Conservation (phyloP, 2,113 vertebrate genomes). For the Phoxinus phoxinus region DNA sequence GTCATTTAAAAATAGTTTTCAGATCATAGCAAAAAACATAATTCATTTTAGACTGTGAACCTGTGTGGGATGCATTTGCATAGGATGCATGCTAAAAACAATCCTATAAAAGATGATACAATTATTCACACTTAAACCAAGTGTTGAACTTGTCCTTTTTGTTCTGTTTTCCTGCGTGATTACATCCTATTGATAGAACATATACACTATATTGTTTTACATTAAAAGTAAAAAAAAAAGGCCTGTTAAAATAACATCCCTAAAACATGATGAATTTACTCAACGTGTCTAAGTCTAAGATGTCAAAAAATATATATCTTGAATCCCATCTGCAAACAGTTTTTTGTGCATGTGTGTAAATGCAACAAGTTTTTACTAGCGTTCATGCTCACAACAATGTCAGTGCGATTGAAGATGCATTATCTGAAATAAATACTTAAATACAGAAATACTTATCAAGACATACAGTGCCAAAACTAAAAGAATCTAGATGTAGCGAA, state of each 20-base stretch:
- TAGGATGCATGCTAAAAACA: not conserved
- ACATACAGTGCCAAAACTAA: not conserved
- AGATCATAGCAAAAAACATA: slow-evolving; percentile 2
- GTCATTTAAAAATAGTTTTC: slow-evolving; percentile 3
- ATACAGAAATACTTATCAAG: not conserved
- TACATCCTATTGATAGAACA: not conserved
- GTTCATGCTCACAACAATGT: too few species aligned
- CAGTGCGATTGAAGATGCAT: too few species aligned
- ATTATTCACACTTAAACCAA: not conserved
- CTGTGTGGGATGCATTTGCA: not conserved
- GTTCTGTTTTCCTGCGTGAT: not conserved
- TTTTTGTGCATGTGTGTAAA: too few species aligned
- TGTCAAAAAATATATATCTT: too few species aligned
- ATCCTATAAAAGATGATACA: not conserved
- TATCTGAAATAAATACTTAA: too few species aligned
- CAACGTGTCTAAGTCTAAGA: too few species aligned
- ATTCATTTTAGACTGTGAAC: slow-evolving; percentile 23
- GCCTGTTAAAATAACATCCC: not conserved
- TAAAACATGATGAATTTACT: too few species aligned
- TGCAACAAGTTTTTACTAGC: too few species aligned
- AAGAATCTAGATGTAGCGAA: not conserved
- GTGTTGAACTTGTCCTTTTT: not conserved
- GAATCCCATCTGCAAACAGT: too few species aligned
- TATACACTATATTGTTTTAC: not conserved
- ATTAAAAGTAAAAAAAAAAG: not conserved